Conservation (phyloP, 2,888 invertebrate genomes). For the Agrotis segetum region DNA sequence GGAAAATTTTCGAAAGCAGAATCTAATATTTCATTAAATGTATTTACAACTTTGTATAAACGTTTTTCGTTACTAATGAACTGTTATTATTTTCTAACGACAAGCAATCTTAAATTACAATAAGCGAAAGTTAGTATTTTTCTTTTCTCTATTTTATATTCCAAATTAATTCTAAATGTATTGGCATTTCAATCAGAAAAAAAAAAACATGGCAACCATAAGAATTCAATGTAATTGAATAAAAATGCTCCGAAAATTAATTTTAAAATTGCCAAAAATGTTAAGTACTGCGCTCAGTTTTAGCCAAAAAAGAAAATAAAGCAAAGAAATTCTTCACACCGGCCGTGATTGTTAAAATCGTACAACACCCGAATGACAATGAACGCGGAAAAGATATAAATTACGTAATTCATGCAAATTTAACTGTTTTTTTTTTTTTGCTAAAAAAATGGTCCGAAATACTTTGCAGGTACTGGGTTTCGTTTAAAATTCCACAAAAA, state of each 20-base stretch:
- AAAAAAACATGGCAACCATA: not conserved
- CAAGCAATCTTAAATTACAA: constrained; percentile 40
- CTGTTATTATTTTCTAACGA: constrained; percentile 57
- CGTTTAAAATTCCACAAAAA: constrained; percentile 78
- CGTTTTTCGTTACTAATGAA: constrained; percentile 56
- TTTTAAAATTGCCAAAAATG: constrained; percentile 23
- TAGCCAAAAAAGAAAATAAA: constrained; percentile 26
- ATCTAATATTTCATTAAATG: constrained; percentile 43
- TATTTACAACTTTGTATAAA: constrained; percentile 50
- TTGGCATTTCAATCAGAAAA: not conserved
- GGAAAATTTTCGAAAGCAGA: constrained; percentile 50
- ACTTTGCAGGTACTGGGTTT: constrained; percentile 54
- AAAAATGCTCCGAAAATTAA: not conserved
- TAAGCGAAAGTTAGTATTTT: constrained; percentile 34
- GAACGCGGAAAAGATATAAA: constrained; percentile 73
- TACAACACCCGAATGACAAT: constrained; percentile 70
- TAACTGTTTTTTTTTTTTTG: constrained; percentile 71
- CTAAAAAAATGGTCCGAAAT: constrained; percentile 55
- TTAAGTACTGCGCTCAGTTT: constrained; percentile 13
- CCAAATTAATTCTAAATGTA: constrained; percentile 11
- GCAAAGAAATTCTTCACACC: constrained; percentile 44
- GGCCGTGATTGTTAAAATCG: constrained; percentile 58
- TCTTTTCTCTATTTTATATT: constrained; percentile 26
- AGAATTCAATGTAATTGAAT: not conserved
- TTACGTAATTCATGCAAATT: constrained; percentile 84